Conservation (phyloP, 2,797 vertebrate genomes). For the Xiphophorus birchmanni region DNA sequence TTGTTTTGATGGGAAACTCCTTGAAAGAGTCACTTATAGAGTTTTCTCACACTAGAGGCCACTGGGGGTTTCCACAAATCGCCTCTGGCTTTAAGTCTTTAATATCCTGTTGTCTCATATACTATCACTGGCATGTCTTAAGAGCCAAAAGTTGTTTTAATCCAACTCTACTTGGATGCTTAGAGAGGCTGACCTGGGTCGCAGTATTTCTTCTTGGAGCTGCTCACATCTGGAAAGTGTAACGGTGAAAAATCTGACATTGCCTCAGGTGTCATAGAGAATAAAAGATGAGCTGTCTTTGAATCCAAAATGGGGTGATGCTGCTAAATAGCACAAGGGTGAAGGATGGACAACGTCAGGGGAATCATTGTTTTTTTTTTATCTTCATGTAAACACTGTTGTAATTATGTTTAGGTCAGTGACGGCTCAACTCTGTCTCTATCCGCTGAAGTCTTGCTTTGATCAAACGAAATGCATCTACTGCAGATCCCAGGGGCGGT, state of each 20-base stretch:
- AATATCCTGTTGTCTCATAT: slow-evolving; percentile 69
- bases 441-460: slow-evolving; percentile 43
- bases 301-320: slow-evolving; percentile 49
- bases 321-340: slow-evolving; percentile 22
- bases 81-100: slow-evolving; percentile 65
- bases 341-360: slow-evolving; percentile 42
- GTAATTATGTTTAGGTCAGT: slow-evolving; percentile 33
- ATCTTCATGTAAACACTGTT: slow-evolving; percentile 40
- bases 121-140: slow-evolving; percentile 58
- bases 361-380: slow-evolving; percentile 28
- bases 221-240: slow-evolving; percentile 73
- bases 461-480: slow-evolving; percentile 60
- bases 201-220: slow-evolving; percentile 55
- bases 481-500: slow-evolving; percentile 63
- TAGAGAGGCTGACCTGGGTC: slow-evolving; percentile 59
- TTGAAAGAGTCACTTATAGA: slow-evolving; percentile 45
- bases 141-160: slow-evolving; percentile 48
- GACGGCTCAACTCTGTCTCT: slow-evolving; percentile 37
- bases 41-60: slow-evolving; percentile 59
- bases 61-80: slow-evolving; percentile 53
- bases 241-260: slow-evolving; percentile 58
- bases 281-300: slow-evolving; percentile 67
- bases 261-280: slow-evolving; percentile 56
- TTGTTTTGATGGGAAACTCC: slow-evolving; percentile 39
- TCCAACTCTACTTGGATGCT: slow-evolving; percentile 56